Conservation (phyloP, 2,888 invertebrate genomes). For the Quadroppia sp. region DNA sequence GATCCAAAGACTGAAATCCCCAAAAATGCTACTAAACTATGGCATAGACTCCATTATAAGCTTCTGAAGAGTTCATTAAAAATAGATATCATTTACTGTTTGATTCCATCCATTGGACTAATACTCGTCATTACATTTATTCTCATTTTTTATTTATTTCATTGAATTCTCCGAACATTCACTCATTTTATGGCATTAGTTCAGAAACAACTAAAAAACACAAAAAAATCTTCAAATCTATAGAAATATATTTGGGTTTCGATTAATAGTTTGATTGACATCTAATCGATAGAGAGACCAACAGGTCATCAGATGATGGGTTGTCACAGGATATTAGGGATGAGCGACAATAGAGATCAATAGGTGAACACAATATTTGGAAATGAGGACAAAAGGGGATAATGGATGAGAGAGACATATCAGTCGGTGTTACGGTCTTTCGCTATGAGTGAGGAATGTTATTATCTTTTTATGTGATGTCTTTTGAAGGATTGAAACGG, state of each 20-base stretch:
- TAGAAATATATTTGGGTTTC: not conserved
- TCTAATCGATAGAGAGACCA: constrained; percentile 15
- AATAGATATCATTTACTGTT: constrained; percentile 36
- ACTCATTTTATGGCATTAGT: constrained; percentile 28
- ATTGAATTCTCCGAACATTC: not conserved
- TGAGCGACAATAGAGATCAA: constrained; percentile 20
- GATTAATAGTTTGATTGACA: constrained; percentile 20
- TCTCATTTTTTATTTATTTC: constrained; percentile 38
- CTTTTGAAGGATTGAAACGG: constrained; percentile 7
- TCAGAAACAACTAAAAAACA: not conserved
- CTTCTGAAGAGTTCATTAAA: constrained; percentile 31
- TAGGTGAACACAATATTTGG: constrained; percentile 32
- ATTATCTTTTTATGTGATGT: constrained; percentile 27
- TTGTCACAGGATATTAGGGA: constrained; percentile 4
- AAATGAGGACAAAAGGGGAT: constrained; percentile 30
- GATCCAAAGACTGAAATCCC: constrained; percentile 13
- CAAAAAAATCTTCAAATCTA: not conserved
- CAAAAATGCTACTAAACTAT: not conserved
- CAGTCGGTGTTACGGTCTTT: not conserved
- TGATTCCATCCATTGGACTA: constrained; percentile 24
- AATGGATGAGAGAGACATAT: constrained; percentile 3
- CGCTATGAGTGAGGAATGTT: constrained; percentile 15
- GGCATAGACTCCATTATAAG: not conserved
- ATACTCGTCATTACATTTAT: constrained; percentile 34
- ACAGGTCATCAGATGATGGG: constrained; percentile 21